Evolutionary conservation across 2,113 vertebrate genomes (phyloP), one percentile per base, ranked within the genome.

Genomic region (Candoia aspera): DNA sequence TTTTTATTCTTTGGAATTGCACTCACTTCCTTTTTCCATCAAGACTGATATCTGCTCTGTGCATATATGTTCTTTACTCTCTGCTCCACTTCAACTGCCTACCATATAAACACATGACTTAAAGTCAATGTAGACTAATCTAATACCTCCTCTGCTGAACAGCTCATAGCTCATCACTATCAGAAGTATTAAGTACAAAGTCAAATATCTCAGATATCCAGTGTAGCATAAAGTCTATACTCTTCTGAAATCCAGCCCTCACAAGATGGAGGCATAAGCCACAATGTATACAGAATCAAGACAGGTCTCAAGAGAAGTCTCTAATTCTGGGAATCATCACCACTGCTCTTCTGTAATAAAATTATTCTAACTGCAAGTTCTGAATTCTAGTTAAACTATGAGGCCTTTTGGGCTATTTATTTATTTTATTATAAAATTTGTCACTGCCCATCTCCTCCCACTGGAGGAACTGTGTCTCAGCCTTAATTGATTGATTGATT

Each of bases 261-360:
- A 86, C 87, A 68, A 86, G 54, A 86, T 19, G 29, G 86, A n/a
- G 4, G 37, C 64, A 73, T 33, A 73, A 15, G 5, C 29, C 15
- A 73, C 64, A 33, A 73, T 33, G 29, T 73, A 73, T 73, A 73
- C 15, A 73, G 2, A 37, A 73, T 37, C 68, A 37, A 37, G 68
- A 37, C n/a, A 79, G n/a, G 33, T 79, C 33, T 79, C n/a, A 37
- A 79, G 33, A 79, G 68, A 79, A 79, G 68, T 79, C 15, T 79
- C 29, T 73, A 90, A 93, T 58, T 64, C n/a, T 88, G 87, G 89
- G 91, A 59, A 46, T 93, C 94, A 59, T 86, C 89, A 86, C 84
- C n/a, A 89, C 0, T 0, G 13, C 83, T 91, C 60, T 54, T 33
- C 95, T 91, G 87, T 9, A 42, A 58, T 4, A 8, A 89, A 96